A percentile compares a stretch with the other conserved stretches of the same genome.
Evolutionary conservation across 2,113 vertebrate genomes (phyloP).

Genomic region (Setophaga coronata): DNA sequence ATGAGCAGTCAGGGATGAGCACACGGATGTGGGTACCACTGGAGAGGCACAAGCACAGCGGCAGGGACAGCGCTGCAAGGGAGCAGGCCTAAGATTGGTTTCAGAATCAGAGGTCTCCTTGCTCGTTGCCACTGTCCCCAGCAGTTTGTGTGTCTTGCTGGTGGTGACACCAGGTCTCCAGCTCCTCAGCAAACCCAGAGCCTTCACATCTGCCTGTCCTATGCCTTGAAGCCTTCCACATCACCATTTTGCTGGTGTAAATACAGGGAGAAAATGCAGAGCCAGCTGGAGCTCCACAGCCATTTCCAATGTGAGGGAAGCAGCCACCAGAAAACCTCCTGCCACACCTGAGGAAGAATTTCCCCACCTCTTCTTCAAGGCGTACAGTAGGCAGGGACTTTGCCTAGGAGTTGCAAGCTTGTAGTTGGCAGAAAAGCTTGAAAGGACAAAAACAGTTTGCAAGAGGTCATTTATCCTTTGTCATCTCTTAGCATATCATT

Average conservation of each 20-base stretch:
- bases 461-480: background rate
- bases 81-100: fast-evolving
- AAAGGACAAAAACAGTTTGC: background rate
- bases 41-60: background rate
- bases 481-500: background rate
- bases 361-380: fast-evolving
- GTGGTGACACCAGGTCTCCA: background rate
- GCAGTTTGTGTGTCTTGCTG: background rate
- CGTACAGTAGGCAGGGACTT: background rate
- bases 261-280: background rate
- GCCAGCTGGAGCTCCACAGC: background rate
- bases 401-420: background rate
- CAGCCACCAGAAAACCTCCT: background rate
- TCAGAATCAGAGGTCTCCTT: background rate
- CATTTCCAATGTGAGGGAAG: background rate
- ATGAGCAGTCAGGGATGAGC: fast-evolving
- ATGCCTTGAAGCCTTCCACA: background rate
- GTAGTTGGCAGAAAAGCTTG: background rate
- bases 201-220: background rate
- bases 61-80: fast-evolving
- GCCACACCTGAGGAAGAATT: background rate
- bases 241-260: background rate
- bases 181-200: fast-evolving
- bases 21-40: fast-evolving
- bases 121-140: background rate